Base-by-base conservation (phyloP, 2,888 invertebrate species). In the Oegoconia quadripuncta region DNA sequence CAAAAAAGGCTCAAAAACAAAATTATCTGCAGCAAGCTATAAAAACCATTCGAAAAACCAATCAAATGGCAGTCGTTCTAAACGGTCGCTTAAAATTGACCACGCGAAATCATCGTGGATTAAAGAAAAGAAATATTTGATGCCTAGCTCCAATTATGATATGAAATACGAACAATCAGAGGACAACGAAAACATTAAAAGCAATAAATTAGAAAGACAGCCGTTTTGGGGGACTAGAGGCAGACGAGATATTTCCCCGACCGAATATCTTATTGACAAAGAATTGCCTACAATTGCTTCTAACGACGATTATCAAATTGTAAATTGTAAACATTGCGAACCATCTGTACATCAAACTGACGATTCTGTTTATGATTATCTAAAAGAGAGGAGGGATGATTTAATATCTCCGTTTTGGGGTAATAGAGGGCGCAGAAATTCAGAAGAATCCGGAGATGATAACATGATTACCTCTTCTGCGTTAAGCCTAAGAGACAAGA, bases 141-240 rank as follows among this genome's bases (percentile, higher is more conserved):
- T n/a, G 48, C 48, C n/a, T 13, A 40, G 44, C 11, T 27, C 42
- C 15, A 51, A 46, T 36, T 40, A 51, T 11, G 40, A 38, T 22
- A 39, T 43, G 4, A 48, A 39, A 36, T 43, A 46, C 48, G 51
- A 49, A 27, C 55, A 50, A 16, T 44, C 57, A 15, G 55, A 53
- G 3, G 50, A 49, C 30, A 41, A 46, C 20, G 34, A 58, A 13
- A 27, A 27, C 41, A 57, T 49, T 5, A 56, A 47, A 45, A 52
- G 55, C 9, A 57, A 59, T 27, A 27, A 60, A 1, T 52, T 64
- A 7, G 60, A 73, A 35, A 74, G 77, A 6, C 48, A 52, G 25
- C 82, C 81, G 1, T 86, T 87, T 58, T 86, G 86, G 86, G 82
- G 72, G 5, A 73, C 65, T 18, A 62, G 83, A 48, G 83, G 81